phyloP scores from a whole-genome alignment of 2,888 invertebrate genomes.

The Epirrhoe tristata region DNA sequence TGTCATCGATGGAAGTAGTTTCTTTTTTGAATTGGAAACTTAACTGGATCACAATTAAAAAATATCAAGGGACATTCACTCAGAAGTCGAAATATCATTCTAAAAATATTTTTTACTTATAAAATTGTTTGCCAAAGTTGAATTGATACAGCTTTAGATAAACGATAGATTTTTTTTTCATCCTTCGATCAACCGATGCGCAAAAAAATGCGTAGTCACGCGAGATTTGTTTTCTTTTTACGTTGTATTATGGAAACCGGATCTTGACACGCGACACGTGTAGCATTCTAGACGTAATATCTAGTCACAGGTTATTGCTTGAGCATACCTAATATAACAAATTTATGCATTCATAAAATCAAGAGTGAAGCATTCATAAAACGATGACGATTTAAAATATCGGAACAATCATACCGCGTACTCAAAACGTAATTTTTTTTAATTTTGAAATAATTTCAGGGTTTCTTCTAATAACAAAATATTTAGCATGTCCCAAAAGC shows the following conservation, averaged over 20 bases:
- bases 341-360: too few relatives aligned
- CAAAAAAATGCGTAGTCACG: not conserved
- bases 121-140: too few relatives aligned
- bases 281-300: constrained; percentile 38
- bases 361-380: too few relatives aligned
- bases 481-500: too few relatives aligned
- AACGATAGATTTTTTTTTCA: not conserved
- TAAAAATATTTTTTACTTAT: too few relatives aligned
- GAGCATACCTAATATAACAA: too few relatives aligned
- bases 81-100: too few relatives aligned
- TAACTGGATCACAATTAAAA: too few relatives aligned
- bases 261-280: constrained; percentile 54
- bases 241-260: constrained; percentile 51
- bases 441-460: not conserved
- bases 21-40: too few relatives aligned
- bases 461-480: too few relatives aligned
- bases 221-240: constrained; percentile 38
- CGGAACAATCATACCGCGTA: not conserved
- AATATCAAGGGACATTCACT: too few relatives aligned
- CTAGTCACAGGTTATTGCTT: constrained; percentile 14
- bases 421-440: not conserved
- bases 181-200: not conserved
- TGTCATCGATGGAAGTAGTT: not conserved
- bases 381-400: not conserved
- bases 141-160: not conserved